phyloP scores from a whole-genome alignment of 2,797 vertebrate genomes.

The Antrozous pallidus region DNA sequence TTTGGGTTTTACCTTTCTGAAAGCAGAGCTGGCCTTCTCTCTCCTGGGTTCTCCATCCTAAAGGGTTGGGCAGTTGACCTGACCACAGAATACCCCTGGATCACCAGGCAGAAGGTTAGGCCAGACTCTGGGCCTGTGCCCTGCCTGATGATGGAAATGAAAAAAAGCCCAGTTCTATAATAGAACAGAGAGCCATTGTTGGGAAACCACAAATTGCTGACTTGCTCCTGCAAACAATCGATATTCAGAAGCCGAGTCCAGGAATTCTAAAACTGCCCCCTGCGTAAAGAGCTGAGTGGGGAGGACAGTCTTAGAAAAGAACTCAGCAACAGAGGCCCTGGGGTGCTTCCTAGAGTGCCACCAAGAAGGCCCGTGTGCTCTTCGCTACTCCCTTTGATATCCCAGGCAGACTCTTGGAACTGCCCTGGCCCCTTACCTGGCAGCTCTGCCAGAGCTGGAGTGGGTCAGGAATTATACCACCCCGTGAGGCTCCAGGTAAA shows the following conservation, averaged over 20 bases:
- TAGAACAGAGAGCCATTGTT: slow-evolving; percentile 62
- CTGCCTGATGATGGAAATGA: slow-evolving; percentile 45
- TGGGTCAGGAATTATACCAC: neutral
- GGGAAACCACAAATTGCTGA: slow-evolving; percentile 71
- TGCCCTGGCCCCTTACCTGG: too few species aligned
- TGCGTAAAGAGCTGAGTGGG: neutral
- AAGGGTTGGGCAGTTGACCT: slow-evolving; percentile 20
- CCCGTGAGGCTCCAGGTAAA: neutral
- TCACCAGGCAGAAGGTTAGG: slow-evolving; percentile 21
- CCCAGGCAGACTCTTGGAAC: neutral
- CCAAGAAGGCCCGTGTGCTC: neutral
- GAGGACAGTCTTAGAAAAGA: slow-evolving; percentile 16
- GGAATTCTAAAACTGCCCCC: slow-evolving; percentile 62
- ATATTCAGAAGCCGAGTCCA: slow-evolving; percentile 53
- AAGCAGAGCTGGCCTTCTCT: neutral
- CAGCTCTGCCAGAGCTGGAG: neutral
- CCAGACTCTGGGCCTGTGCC: slow-evolving; percentile 1
- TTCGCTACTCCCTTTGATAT: neutral
- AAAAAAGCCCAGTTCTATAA: slow-evolving; percentile 56
- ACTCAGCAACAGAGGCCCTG: neutral
- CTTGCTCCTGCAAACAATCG: slow-evolving; percentile 58
- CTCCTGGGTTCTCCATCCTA: neutral
- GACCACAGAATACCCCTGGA: slow-evolving; percentile 48
- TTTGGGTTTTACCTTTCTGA: slow-evolving; percentile 42
- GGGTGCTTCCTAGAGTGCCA: neutral